These are phyloP conservation scores for Brachionichthys hirsutus DNA, from an alignment of 2,113 vertebrate genomes.

Conservation along the genomic window DNA sequence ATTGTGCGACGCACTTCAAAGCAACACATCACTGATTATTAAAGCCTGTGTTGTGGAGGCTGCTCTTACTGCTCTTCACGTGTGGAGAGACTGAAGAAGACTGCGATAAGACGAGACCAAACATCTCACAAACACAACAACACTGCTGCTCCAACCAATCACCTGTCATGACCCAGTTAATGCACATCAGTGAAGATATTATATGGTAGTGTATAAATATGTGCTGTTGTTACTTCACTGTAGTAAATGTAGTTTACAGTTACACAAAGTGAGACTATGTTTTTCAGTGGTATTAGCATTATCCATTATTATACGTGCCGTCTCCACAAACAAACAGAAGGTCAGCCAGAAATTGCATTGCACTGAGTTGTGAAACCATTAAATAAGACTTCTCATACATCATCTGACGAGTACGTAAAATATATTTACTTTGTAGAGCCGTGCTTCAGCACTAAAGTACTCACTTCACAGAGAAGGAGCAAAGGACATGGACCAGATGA, in stretches of 20 bases:
- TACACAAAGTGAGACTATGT: slow-evolving; percentile 6
- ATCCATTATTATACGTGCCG: slow-evolving; percentile 8
- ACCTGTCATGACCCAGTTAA: slow-evolving; percentile 50
- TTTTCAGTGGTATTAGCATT: background rate
- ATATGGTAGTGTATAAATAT: slow-evolving; percentile 60
- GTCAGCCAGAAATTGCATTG: slow-evolving; percentile 9
- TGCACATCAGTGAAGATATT: slow-evolving; percentile 60
- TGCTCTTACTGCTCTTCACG: slow-evolving; percentile 10
- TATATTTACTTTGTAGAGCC: slow-evolving; percentile 35
- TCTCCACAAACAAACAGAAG: slow-evolving; percentile 5
- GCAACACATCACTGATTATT: slow-evolving; percentile 23
- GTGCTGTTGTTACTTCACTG: slow-evolving; percentile 48
- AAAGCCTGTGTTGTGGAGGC: slow-evolving; percentile 4
- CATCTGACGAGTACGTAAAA: slow-evolving; percentile 9
- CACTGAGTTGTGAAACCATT: slow-evolving; percentile 26
- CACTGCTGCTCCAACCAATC: slow-evolving; percentile 43
- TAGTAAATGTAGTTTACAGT: background rate
- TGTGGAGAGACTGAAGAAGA: slow-evolving; percentile 26
- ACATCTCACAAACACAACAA: slow-evolving; percentile 38
- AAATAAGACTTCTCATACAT: slow-evolving; percentile 45
- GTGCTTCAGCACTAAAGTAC: slow-evolving; percentile 73
- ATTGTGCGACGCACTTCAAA: background rate
- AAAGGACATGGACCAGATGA: slow-evolving; percentile 79
- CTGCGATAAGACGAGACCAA: slow-evolving; percentile 14
- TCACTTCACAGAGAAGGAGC: slow-evolving; percentile 61